Percentiles rank a stretch among this genome's conserved stretches.
Evolutionary conservation across 2,888 invertebrate species (phyloP).

Genomic region (Carcina quercana): DNA sequence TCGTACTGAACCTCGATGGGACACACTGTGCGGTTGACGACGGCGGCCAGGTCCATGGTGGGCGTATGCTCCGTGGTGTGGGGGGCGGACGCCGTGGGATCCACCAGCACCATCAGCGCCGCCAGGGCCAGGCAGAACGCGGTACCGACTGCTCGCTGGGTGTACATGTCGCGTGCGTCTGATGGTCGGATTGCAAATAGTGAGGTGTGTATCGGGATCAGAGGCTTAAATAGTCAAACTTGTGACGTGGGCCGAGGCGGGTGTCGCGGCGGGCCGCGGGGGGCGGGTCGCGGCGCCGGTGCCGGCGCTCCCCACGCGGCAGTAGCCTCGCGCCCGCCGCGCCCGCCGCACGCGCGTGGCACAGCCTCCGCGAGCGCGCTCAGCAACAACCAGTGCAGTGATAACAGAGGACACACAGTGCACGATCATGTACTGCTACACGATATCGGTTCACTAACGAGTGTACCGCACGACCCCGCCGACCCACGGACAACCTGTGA

Average conservation of each 20-base stretch:
- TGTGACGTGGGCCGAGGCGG: not conserved
- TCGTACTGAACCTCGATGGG: slow-evolving; percentile 45
- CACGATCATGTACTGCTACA: no score
- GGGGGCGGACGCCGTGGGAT: slow-evolving; percentile 18
- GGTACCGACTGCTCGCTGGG: slow-evolving; percentile 13
- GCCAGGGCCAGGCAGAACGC: slow-evolving; percentile 15
- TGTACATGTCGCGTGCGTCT: slow-evolving; percentile 24
- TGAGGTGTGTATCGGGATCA: slow-evolving; percentile 18
- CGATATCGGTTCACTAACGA: no score
- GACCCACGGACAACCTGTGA: no score
- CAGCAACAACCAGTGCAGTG: no score
- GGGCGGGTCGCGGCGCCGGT: not conserved
- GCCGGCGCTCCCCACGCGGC: no score
- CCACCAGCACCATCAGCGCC: slow-evolving; percentile 17
- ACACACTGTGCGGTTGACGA: slow-evolving; percentile 51
- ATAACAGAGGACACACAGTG: no score
- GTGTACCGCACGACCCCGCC: no score
- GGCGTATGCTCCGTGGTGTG: slow-evolving; percentile 24
- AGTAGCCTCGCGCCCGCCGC: no score
- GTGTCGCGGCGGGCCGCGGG: slow-evolving; percentile 5
- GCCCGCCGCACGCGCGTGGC: no score
- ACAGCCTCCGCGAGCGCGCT: no score
- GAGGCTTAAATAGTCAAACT: slow-evolving; percentile 1
- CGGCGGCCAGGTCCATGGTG: slow-evolving; percentile 23
- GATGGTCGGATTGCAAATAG: slow-evolving; percentile 37